phyloP scores from a whole-genome alignment of 2,113 vertebrate genomes.

The Oriolus oriolus region DNA sequence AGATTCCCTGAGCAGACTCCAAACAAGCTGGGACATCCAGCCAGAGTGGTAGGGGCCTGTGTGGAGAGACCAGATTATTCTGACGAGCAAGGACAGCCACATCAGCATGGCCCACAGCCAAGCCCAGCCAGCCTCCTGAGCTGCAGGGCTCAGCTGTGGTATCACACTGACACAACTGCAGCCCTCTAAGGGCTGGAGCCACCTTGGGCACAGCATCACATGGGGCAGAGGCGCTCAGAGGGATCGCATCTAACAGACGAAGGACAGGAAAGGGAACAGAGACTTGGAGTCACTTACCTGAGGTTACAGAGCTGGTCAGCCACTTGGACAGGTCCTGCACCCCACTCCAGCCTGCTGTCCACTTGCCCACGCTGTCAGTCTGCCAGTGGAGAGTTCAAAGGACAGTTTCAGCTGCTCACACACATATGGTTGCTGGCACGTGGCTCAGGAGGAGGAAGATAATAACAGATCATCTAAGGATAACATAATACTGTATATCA shows the following conservation, averaged over 20 bases:
- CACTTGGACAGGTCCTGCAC: not conserved
- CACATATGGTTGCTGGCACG: not conserved
- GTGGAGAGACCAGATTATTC: not conserved
- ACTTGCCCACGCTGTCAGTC: not conserved
- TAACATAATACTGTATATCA: not conserved
- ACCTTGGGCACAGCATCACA: not conserved
- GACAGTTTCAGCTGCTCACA: not conserved
- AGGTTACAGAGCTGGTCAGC: not conserved
- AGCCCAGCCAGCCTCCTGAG: not conserved
- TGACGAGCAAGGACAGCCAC: not conserved
- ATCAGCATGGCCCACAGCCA: not conserved
- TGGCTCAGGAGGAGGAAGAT: not conserved
- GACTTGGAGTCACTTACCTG: not conserved
- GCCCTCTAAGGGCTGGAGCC: not conserved
- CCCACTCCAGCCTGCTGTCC: not conserved
- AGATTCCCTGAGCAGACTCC: not conserved
- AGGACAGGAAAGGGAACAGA: not conserved
- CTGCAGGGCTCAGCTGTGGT: not conserved
- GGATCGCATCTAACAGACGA: not conserved
- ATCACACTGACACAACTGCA: not conserved
- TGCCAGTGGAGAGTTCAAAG: not conserved
- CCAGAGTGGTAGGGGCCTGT: not conserved
- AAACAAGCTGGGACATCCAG: not conserved
- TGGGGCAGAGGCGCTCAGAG: not conserved
- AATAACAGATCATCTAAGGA: constrained; percentile 36